Evolutionary conservation across 2,797 vertebrate genomes (phyloP).

Genomic region (Takifugu rubripes): DNA sequence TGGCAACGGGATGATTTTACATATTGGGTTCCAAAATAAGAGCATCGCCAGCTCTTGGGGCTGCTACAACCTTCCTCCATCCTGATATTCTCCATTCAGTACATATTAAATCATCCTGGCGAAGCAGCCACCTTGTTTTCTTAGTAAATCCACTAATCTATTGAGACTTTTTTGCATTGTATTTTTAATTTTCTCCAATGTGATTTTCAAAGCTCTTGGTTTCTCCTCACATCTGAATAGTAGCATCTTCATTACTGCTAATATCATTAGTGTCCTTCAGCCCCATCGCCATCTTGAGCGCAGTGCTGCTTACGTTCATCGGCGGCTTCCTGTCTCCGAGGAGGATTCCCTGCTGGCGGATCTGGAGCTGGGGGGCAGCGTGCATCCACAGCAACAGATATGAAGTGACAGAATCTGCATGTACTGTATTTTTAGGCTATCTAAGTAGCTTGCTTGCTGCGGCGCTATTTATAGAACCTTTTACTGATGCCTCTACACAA

Average conservation of each 20-base stretch:
- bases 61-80: no score
- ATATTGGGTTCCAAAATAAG: no score
- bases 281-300: slow-evolving; percentile 20
- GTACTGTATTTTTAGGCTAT: slow-evolving; percentile 74
- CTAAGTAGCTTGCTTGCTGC: slow-evolving; percentile 57
- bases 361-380: slow-evolving; percentile 39
- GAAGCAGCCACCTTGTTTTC: no score
- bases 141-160: neutral
- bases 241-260: slow-evolving; percentile 29
- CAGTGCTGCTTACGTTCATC: slow-evolving; percentile 23
- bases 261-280: slow-evolving; percentile 25
- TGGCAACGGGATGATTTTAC: no score
- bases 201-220: slow-evolving; percentile 18
- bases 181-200: slow-evolving; percentile 11
- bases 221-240: slow-evolving; percentile 16
- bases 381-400: slow-evolving; percentile 23
- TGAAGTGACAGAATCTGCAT: slow-evolving; percentile 67
- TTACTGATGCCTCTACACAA: slow-evolving; percentile 62
- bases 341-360: slow-evolving; percentile 54
- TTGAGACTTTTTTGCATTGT: neutral
- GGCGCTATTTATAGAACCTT: slow-evolving; percentile 69
- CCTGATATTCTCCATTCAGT: no score
- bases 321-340: slow-evolving; percentile 22
- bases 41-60: no score
- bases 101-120: no score